Evolutionary conservation across 2,888 invertebrate species (phyloP), one percentile per base, ranked within the genome.

Genomic region (Thera britannica): DNA sequence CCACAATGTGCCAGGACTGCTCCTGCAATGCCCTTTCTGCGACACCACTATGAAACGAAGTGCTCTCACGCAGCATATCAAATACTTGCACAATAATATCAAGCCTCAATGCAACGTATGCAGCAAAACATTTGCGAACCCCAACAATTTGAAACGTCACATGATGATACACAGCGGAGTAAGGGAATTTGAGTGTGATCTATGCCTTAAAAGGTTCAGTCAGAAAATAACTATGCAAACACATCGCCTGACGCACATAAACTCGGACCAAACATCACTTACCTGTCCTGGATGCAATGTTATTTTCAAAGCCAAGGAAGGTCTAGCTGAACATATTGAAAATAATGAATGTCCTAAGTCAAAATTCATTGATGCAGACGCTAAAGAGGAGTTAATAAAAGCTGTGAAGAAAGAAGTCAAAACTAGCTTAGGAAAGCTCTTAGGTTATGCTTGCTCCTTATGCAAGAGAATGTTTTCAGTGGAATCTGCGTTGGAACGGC

Each of bases 161-260:
- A 91, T 93, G 90, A 90, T 92, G 89, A 94, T 93, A 6, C 94
- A 94, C 67, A 87, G 79, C 0, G 94, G 92, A 0, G 77, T 90
- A 2, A 85, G 88, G 71, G 90, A 92, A n/a, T 94, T 90, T 71
- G 89, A 90, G 74, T 94, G 94, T 78, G 93, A 93, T 64, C 85
- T 94, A 8, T 94, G 94, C 73, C 83, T 80, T 9, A 94, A 93
- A 70, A 79, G 89, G 46, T 94, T 94, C 77, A 90, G 90, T 65
- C 94, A 94, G 62, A 94, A 93, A 77, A 92, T 92, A 11, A 92
- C 93, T 1, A 92, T 94, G 93, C 93, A 93, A 72, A 93, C 93
- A 0, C 94, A 94, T 67, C 81, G 90, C 65, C 67, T 93, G 44
- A 92, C 92, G 0, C 94, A 94, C 61, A 77, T 90, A 65, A 87